These are phyloP conservation scores for Unio pictorum DNA, from an alignment of 2,888 invertebrate species.

Conservation along the genomic window DNA sequence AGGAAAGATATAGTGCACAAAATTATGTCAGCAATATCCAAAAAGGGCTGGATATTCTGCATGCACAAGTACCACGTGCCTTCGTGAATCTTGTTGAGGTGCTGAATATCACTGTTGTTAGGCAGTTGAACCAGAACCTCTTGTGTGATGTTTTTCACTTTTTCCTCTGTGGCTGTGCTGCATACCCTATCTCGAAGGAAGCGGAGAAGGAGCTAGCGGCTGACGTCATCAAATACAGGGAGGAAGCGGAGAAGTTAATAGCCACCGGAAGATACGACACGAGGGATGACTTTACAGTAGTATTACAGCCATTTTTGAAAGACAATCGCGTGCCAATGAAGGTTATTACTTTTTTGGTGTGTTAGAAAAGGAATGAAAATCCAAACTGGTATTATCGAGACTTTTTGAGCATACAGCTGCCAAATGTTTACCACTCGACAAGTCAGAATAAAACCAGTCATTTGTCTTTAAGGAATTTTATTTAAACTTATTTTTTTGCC, in stretches of 20 bases:
- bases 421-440: too few species aligned
- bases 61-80: conserved; percentile 61
- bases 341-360: conserved; percentile 9
- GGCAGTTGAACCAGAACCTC: conserved; percentile 41
- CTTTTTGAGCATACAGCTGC: too few species aligned
- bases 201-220: conserved; percentile 30
- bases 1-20: conserved; percentile 35
- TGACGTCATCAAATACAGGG: conserved; percentile 48
- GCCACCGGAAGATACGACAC: conserved; percentile 63
- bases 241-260: conserved; percentile 41
- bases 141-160: conserved; percentile 49
- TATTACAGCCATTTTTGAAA: conserved; percentile 65
- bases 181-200: conserved; percentile 41
- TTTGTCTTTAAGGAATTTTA: too few species aligned
- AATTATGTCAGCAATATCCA: conserved; percentile 51
- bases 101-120: conserved; percentile 59
- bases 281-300: conserved; percentile 68
- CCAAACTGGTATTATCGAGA: too few species aligned
- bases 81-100: conserved; percentile 68
- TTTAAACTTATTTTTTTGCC: too few species aligned
- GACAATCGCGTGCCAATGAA: conserved; percentile 48
- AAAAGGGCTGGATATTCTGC: conserved; percentile 61
- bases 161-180: conserved; percentile 52
- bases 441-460: too few species aligned
- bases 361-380: too few species aligned